Conservation (phyloP, 2,113 vertebrate genomes). For the Candoia aspera region DNA sequence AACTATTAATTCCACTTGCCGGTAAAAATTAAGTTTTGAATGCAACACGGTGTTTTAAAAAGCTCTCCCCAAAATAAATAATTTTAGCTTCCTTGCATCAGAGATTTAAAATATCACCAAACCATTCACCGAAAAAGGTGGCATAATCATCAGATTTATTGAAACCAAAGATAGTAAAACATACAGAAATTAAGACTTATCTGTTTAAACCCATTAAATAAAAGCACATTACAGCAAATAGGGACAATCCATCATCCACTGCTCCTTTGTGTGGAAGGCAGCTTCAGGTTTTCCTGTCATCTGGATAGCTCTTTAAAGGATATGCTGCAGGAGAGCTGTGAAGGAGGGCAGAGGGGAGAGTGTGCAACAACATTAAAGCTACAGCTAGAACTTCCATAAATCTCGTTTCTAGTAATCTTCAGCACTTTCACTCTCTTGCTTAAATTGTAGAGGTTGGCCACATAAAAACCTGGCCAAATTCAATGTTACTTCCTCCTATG, state of each 20-base stretch:
- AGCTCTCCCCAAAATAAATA: background rate
- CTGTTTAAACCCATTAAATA: background rate
- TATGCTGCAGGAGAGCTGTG: background rate
- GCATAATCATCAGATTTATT: constrained; percentile 9
- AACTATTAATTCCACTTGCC: background rate
- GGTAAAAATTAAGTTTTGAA: background rate
- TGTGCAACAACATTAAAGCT: background rate
- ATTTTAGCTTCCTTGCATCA: background rate
- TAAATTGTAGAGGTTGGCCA: background rate
- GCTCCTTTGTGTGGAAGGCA: background rate
- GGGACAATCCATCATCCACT: constrained; percentile 1
- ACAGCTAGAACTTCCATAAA: background rate
- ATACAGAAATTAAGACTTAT: background rate
- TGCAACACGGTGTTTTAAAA: background rate
- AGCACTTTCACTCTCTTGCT: background rate
- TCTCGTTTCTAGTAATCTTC: background rate
- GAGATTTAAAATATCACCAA: background rate
- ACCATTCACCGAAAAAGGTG: background rate
- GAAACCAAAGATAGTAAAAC: background rate
- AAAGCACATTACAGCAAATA: background rate
- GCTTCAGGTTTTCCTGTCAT: background rate
- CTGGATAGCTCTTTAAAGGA: background rate
- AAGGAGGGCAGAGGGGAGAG: background rate
- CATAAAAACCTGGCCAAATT: background rate
- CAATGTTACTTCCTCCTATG: background rate